Evolutionary conservation across 2,797 vertebrate species (phyloP).

Genomic region (Steatocranus sp.): DNA sequence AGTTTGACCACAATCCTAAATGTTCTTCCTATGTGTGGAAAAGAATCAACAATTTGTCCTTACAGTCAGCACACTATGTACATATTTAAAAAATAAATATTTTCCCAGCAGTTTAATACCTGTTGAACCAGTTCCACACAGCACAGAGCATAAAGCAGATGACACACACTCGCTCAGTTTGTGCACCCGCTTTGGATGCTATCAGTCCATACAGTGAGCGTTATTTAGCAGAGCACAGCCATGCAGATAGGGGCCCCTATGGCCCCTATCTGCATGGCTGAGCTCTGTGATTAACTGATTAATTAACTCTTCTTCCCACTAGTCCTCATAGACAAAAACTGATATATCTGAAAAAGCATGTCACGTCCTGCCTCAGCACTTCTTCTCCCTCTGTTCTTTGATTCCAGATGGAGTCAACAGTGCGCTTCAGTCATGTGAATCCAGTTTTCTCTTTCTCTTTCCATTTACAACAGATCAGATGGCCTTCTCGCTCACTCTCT

Average conservation of each 20-base stretch:
- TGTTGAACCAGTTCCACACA: not conserved
- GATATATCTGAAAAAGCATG: too few relatives aligned
- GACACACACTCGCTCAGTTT: not conserved
- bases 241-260: not conserved
- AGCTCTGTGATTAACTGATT: too few relatives aligned
- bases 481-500: rapidly evolving
- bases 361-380: too few relatives aligned
- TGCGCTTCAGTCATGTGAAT: too few relatives aligned
- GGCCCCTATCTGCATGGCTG: not conserved
- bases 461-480: rapidly evolving
- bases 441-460: not conserved
- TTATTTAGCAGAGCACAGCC: not conserved
- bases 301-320: too few relatives aligned
- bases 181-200: rapidly evolving
- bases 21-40: not conserved
- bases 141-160: not conserved
- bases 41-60: not conserved
- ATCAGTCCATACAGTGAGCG: rapidly evolving
- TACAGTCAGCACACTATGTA: not conserved
- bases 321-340: too few relatives aligned
- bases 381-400: too few relatives aligned
- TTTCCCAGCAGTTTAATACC: not conserved
- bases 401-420: too few relatives aligned
- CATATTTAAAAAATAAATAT: not conserved
- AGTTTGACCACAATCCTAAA: not conserved